A percentile compares a stretch with the other conserved stretches of the same genome.
Conservation (phyloP, 2,113 vertebrate genomes). For the Carassius gibelio region DNA sequence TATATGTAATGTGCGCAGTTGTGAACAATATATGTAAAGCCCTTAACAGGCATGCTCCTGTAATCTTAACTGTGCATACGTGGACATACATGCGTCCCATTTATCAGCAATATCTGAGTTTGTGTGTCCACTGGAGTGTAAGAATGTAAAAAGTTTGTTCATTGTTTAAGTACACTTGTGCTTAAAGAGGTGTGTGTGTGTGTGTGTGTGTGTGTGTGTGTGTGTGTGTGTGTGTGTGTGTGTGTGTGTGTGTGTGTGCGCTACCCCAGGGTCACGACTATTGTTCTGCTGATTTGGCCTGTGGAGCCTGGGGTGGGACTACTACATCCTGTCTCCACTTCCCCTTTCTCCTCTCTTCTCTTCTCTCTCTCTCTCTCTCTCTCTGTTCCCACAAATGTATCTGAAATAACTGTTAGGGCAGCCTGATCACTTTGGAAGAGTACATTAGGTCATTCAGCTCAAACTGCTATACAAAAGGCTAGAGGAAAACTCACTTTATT, state of each 20-base stretch:
- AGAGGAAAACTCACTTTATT: not conserved
- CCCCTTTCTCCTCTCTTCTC: slow-evolving; percentile 6
- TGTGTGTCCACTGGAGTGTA: slow-evolving; percentile 34
- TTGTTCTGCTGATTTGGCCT: slow-evolving; percentile 59
- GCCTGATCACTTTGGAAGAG: not conserved
- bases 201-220: slow-evolving; percentile 26
- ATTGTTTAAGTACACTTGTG: not conserved
- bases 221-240: slow-evolving; percentile 19
- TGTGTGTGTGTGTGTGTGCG: slow-evolving; percentile 36
- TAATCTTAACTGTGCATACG: not conserved
- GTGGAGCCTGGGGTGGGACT: slow-evolving; percentile 47
- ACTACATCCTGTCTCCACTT: slow-evolving; percentile 56
- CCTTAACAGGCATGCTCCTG: not conserved
- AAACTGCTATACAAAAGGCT: not conserved
- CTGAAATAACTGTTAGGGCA: not conserved
- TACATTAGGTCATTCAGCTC: not conserved
- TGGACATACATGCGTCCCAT: not conserved
- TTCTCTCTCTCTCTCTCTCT: not conserved
- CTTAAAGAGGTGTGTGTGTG: slow-evolving; percentile 31
- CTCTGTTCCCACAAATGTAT: slow-evolving; percentile 7
- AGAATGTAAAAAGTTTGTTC: not conserved
- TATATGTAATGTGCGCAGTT: not conserved
- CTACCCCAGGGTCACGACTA: slow-evolving; percentile 55
- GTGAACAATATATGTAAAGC: slow-evolving; percentile 4
- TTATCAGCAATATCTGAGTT: slow-evolving; percentile 10